phyloP scores from a whole-genome alignment of 1,140 invertebrate species.

The Papilio glaucus region DNA sequence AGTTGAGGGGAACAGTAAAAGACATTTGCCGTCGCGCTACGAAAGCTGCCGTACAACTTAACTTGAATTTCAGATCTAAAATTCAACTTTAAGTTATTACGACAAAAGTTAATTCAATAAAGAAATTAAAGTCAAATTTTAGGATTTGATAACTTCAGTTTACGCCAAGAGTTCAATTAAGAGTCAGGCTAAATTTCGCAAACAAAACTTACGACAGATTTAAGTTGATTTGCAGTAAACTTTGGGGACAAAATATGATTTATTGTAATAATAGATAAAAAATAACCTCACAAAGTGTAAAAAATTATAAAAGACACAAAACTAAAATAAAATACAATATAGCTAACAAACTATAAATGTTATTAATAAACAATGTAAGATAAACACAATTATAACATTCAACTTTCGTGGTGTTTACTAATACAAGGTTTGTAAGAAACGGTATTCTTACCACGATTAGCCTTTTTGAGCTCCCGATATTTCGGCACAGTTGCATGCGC shows the following conservation, averaged over 20 bases:
- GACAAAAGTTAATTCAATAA: not conserved
- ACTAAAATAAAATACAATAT: too few species aligned
- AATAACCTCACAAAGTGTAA: too few species aligned
- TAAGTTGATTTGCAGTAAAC: not conserved
- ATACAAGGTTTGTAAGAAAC: too few species aligned
- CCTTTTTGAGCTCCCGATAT: too few species aligned
- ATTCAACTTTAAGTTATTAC: not conserved
- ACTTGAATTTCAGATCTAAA: not conserved
- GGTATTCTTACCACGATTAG: too few species aligned
- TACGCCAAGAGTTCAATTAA: not conserved
- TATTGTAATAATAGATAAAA: too few species aligned
- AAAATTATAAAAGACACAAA: too few species aligned
- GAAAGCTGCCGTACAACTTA: not conserved
- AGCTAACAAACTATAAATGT: too few species aligned
- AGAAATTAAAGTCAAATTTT: constrained; percentile 18
- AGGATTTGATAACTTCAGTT: not conserved
- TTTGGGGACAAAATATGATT: not conserved
- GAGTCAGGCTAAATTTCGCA: not conserved
- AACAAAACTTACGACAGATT: not conserved
- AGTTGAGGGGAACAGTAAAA: not conserved
- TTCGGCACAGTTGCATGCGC: too few species aligned
- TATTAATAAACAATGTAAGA: too few species aligned
- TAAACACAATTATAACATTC: too few species aligned
- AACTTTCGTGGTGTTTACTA: too few species aligned
- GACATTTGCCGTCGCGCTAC: not conserved